phyloP scores from a whole-genome alignment of 2,797 vertebrate genomes.

The Geotria australis region DNA sequence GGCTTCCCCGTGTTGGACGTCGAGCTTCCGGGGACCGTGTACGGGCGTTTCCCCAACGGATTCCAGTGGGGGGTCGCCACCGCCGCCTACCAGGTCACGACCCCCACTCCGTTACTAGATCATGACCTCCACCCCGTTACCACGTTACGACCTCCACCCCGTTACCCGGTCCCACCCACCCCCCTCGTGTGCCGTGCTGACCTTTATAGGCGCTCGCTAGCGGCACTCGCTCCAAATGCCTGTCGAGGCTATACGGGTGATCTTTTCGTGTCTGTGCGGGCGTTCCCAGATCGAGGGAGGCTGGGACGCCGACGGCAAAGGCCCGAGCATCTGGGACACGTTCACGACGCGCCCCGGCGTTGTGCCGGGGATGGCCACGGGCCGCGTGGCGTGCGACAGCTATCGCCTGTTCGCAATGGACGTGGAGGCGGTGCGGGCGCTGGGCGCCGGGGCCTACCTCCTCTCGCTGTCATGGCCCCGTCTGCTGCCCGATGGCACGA shows the following conservation, averaged over 20 bases:
- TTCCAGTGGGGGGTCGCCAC: neutral
- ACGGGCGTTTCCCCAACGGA: neutral
- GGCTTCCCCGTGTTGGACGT: neutral
- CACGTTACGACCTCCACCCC: neutral
- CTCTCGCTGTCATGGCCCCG: neutral
- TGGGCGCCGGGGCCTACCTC: neutral
- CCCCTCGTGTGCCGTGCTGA: too few relatives aligned
- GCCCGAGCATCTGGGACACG: neutral
- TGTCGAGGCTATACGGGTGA: neutral
- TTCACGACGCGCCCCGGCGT: neutral
- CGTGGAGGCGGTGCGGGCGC: neutral
- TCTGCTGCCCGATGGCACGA: neutral
- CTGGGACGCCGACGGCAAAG: neutral
- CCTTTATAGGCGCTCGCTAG: too few relatives aligned
- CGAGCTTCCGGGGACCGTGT: neutral
- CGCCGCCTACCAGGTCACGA: neutral
- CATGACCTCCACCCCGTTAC: neutral
- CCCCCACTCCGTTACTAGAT: neutral
- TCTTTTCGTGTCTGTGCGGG: neutral
- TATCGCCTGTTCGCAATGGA: neutral
- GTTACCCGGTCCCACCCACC: too few relatives aligned
- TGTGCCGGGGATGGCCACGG: neutral
- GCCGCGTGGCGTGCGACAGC: neutral
- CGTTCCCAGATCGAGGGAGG: neutral
- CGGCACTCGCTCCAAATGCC: too few relatives aligned